phyloP scores from a whole-genome alignment of 2,888 invertebrate genomes.

The Fragum sueziense region DNA sequence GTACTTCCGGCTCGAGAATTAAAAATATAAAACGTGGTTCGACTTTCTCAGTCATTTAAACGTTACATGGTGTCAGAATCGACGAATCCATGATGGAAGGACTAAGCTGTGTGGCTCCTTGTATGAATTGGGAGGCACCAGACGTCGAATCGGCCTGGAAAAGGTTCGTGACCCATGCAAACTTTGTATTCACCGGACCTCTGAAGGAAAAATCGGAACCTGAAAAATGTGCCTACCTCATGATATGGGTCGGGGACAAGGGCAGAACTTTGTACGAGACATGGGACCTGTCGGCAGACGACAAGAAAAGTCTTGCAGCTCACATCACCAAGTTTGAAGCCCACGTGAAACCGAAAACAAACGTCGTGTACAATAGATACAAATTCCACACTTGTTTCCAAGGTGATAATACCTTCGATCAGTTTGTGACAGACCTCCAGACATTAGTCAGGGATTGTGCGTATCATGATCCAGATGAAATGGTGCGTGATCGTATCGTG shows the following conservation, averaged over 20 bases:
- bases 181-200: conserved; percentile 20
- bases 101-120: neutral
- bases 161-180: conserved; percentile 9
- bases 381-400: conserved; percentile 49
- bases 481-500: conserved; percentile 56
- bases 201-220: conserved; percentile 16
- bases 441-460: conserved; percentile 53
- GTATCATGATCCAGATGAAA: conserved; percentile 48
- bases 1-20: too few relatives aligned
- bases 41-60: too few relatives aligned
- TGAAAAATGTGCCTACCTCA: conserved; percentile 35
- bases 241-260: conserved; percentile 55
- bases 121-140: conserved; percentile 1
- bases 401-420: conserved; percentile 49
- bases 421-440: conserved; percentile 56
- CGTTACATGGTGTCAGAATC: conserved; percentile 38
- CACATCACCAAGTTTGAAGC: conserved; percentile 33
- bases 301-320: neutral
- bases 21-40: too few relatives aligned
- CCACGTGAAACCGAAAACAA: conserved; percentile 43
- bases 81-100: conserved; percentile 13
- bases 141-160: conserved; percentile 18
- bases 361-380: conserved; percentile 49
- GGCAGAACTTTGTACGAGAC: conserved; percentile 37
- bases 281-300: conserved; percentile 26